Evolutionary conservation across 2,888 invertebrate genomes (phyloP), one percentile per base, ranked within the genome.

Genomic region (Glaucopsyche alexis): DNA sequence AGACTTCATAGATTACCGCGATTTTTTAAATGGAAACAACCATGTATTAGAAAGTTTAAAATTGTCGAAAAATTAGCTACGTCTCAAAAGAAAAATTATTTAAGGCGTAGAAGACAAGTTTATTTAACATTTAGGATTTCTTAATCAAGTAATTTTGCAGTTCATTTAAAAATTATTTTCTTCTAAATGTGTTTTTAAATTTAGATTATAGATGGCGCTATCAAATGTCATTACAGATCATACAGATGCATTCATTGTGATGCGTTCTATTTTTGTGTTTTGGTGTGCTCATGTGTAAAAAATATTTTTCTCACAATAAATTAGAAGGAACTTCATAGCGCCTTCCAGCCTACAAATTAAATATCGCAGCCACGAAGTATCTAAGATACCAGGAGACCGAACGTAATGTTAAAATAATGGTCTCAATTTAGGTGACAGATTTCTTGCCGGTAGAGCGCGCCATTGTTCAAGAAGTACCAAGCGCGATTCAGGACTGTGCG

Each of bases 1-100:
- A 60, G 60, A 60, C 60, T 29, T 74, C 67, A 72, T 72, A 50
- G 66, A 73, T 74, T 75, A 76, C 79, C 82, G 83, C 80, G 72
- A 79, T 47, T 74, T 77, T 81, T 79, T 73, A 77, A 79, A 78
- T 73, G 71, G 72, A 38, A 65, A 72, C 49, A 29, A 16, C 45
- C 2, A 19, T 40, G 7, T 16, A 50, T 60, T 70, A 49, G 52
- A 74, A 74, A 16, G 42, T 42, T n/a, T 8, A 4, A 38, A 16
- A 55, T 49, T 55, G n/a, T 45, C 50, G 13, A 19, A 11, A 55
- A 55, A 19, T 55, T 11, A 1, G 55, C 9, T 19, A 19, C 19
- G 9, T n/a, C n/a, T n/a, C 6, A 6, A 50, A 50, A 14, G n/a
- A 13, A 29, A 60, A 7, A 29, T 11, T 29, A 60, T 11, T 4